These are phyloP conservation scores for Coboldia fuscipes DNA, from an alignment of 1,140 invertebrate genomes.

Conservation along the genomic window DNA sequence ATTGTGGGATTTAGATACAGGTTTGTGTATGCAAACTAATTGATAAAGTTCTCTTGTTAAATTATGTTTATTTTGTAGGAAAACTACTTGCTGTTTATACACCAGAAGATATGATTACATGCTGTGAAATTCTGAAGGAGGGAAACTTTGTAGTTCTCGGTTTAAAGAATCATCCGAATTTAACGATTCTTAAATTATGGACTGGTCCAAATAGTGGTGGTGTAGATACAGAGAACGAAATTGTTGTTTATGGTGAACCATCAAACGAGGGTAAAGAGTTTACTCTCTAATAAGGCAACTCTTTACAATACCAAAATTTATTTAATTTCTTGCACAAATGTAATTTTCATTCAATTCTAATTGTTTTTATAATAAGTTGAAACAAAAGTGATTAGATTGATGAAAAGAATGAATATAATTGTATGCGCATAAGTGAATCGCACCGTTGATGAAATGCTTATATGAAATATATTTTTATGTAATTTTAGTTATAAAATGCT, in stretches of 20 bases:
- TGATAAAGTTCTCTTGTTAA: background rate
- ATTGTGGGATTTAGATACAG: conserved; percentile 55
- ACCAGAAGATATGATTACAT: conserved; percentile 48
- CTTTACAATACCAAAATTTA: too few relatives aligned
- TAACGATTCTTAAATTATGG: conserved; percentile 38
- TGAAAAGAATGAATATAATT: too few relatives aligned
- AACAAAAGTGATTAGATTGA: too few relatives aligned
- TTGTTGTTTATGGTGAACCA: conserved; percentile 22
- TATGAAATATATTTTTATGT: too few relatives aligned
- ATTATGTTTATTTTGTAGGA: conserved; percentile 24
- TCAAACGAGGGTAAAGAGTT: conserved; percentile 26
- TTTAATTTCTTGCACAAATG: too few relatives aligned
- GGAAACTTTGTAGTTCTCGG: conserved; percentile 50
- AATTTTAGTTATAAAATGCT: too few relatives aligned
- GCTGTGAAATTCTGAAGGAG: conserved; percentile 49
- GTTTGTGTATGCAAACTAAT: conserved; percentile 20
- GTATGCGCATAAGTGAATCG: too few relatives aligned
- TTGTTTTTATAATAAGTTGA: too few relatives aligned
- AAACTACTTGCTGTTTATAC: conserved; percentile 49
- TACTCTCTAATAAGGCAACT: conserved; percentile 20
- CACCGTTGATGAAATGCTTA: too few relatives aligned
- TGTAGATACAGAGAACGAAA: conserved; percentile 12
- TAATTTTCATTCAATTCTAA: too few relatives aligned
- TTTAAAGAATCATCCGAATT: conserved; percentile 30
- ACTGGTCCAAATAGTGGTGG: conserved; percentile 23